phyloP scores from a whole-genome alignment of 2,888 invertebrate genomes.

The Anoplius nigerrimus region DNA sequence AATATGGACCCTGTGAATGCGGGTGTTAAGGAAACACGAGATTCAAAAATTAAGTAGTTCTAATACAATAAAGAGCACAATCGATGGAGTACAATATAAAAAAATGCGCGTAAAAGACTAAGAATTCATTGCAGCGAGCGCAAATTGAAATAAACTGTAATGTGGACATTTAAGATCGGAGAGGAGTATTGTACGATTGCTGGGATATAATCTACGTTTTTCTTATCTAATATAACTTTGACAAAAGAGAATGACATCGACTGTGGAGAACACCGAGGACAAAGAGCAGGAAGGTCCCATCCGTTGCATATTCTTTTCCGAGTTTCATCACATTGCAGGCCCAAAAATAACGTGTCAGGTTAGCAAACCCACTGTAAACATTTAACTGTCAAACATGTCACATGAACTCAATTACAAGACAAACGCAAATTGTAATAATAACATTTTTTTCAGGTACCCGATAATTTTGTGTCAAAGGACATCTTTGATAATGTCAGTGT shows the following conservation, averaged over 20 bases:
- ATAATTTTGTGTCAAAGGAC: conserved; percentile 93
- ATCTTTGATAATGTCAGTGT: conserved; percentile 95
- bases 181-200: no score
- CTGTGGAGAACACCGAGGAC: conserved; percentile 58
- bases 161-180: no score
- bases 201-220: no score
- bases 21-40: no score
- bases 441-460: conserved; percentile 83
- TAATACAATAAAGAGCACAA: no score
- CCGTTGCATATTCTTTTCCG: conserved; percentile 88
- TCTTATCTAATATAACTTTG: no score
- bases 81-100: no score
- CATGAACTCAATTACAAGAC: neutral
- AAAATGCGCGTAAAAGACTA: no score
- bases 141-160: no score
- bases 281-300: conserved; percentile 85
- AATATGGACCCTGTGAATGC: no score
- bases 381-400: conserved; percentile 2
- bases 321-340: conserved; percentile 86
- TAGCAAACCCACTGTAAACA: conserved; percentile 42
- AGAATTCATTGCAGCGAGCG: no score
- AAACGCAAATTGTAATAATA: conserved; percentile 1
- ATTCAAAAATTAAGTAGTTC: no score
- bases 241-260: conserved; percentile 36
- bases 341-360: conserved; percentile 92